Base-by-base conservation (phyloP, 2,888 invertebrate genomes). In the Nomada fabriciana region DNA sequence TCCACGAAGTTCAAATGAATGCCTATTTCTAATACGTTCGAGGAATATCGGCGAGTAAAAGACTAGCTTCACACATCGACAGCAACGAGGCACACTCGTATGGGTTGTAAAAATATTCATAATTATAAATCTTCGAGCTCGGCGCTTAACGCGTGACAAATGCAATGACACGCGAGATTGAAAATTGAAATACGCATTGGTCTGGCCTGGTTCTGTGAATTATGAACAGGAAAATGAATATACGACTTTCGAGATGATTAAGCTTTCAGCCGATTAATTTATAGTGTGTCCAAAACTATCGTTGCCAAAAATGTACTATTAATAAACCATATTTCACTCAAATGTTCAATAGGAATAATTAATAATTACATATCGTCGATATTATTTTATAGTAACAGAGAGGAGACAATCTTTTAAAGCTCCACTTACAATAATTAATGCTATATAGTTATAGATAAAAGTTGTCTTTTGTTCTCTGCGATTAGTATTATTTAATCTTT, bases 1-100 rank as follows among this genome's bases (percentile, higher is more conserved):
- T 63, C 43, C 25, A 73, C 63, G 55, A 55, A 43, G 42, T 36
- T 25, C 15, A 25, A 36, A 73, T 18, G 72, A 55, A 63, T 43
- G n/a, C n/a, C 52, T 61, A 20, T 50, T 72, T 23, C 42, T 72
- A 63, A 72, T 63, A 42, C 42, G 1, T 42, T n/a, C 42, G 7
- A 43, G 20, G 36, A 63, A 61, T 42, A 61, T 61, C 42, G 2
- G 36, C 11, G 15, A 23, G 63, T 11, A 15, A 42, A 53, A 70
- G 53, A 20, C 36, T 42, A 2, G 36, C 15, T 23, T 18, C 53
- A n/a, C 13, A 13, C 36, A 36, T 36, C 36, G 47, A 15, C 67
- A 36, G 20, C 11, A 47, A 15, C 25, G 20, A 15, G 10, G 7
- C 18, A 20, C n/a, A 13, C 5, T 11, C 60, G 36, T 9, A 15